Evolutionary conservation across 2,113 vertebrate species (phyloP), one percentile per base, ranked within the genome.

Genomic region (Elgaria multicarinata): DNA sequence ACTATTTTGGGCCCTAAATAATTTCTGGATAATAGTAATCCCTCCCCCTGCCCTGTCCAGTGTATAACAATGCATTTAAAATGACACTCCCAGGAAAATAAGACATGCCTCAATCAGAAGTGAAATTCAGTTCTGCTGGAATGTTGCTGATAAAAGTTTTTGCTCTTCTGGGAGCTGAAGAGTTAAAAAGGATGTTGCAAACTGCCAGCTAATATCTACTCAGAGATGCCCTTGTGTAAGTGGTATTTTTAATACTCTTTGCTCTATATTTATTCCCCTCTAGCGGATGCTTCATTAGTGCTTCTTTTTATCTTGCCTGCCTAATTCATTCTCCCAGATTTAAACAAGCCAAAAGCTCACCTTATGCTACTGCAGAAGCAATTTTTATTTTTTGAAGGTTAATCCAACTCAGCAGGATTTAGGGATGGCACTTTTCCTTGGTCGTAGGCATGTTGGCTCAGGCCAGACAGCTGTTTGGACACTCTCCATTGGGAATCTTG

Each of bases 401-500:
- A 97, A 97, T 97, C 97, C 97, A 97, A 97, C 97, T 97, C 97
- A 97, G 96, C 97, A 97, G 97, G 97, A 97, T 97, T 97, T 97
- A 97, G 96, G 96, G 97, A 97, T 97, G 97, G 97, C 96, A 95
- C 97, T 97, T 97, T 97, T 96, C 96, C 96, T 96, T 97, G 96
- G 96, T 97, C 69, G 95, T 97, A 96, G 97, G 97, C 96, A 96
- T 96, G 96, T 97, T 97, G 97, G 97, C 97, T 97, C 96, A 96
- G 96, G 96, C 97, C 97, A 98, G 97, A 97, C 97, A 98, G 97
- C 97, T 98, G 97, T 98, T 98, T 97, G 97, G 97, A 97, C 97
- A 97, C 93, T 97, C 95, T 97, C 97, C 97, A 97, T 96, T 97
- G 96, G 97, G 97, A 98, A 97, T 97, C 96, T 95, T 97, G 97